Base-by-base conservation (phyloP, 2,797 vertebrate species). In the Ceryle rudis region DNA sequence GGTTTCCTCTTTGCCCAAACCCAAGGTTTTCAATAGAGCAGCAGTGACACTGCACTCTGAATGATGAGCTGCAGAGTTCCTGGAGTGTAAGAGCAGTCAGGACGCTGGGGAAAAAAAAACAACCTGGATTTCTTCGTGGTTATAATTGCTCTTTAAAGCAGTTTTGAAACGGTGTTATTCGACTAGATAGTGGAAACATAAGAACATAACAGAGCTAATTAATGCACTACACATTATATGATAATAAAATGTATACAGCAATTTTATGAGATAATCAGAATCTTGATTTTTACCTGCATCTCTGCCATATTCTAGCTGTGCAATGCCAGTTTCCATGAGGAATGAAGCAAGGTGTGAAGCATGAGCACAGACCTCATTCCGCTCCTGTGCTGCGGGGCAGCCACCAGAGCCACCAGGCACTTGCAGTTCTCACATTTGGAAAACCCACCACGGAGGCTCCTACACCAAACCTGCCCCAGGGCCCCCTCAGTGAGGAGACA, bases 311-410 rank as follows among this genome's bases (percentile, higher is more conserved):
- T 21, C 14, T n/a, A 61, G 31, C 47, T 73, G 1, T n/a, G 29
- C 4, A 21, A 55, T 29, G 26, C 28, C 62, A 28, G 33, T 33
- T 42, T 35, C 69, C 35, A 7, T 1, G 2, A 10, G 33, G 39
- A 41, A n/a, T 28, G 28, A 44, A 26, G 52, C 41, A 25, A 81
- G n/a, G 37, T 26, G 7, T 1, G 2, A 31, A 37, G 35, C 31
- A 7, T 1, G 17, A 71, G 22, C 33, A 16, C 28, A 39, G 67
- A 33, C 37, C 61, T 73, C 44, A 3, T 21, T 51, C 51, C 29
- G 26, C 33, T 74, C 5, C 2, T 1, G 1, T 1, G 1, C 4
- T 31, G 39, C 33, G 23, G 44, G 49, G 55, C 42, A 20, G n/a
- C 67, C 60, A 3, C 3, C 10, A 10, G 44, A n/a, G 44, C 57